A percentile compares a stretch with the other conserved stretches of the same genome.
phyloP scores from a whole-genome alignment of 1,140 invertebrate genomes.

The Octopus sinensis region DNA sequence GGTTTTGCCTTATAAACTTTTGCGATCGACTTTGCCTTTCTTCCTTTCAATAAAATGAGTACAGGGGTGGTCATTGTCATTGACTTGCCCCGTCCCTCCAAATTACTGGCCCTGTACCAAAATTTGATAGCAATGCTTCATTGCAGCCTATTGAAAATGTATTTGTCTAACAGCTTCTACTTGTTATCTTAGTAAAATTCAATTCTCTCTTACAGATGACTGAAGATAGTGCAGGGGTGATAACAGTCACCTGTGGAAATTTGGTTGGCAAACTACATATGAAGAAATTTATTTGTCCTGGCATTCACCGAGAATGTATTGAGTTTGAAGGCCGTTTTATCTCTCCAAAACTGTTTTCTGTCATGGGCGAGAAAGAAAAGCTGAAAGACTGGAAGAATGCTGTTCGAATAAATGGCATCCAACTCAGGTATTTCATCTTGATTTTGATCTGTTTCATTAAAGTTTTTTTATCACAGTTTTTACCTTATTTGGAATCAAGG shows the following conservation, averaged over 20 bases:
- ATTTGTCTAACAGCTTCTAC: too few relatives aligned
- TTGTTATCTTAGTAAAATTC: too few relatives aligned
- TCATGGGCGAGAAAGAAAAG: conserved; percentile 57
- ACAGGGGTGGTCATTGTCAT: too few relatives aligned
- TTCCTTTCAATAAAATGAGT: too few relatives aligned
- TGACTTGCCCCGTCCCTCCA: too few relatives aligned
- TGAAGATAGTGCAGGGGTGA: conserved; percentile 16
- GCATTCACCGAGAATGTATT: conserved; percentile 58
- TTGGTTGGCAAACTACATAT: conserved; percentile 51
- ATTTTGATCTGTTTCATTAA: neutral
- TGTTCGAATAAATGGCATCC: conserved; percentile 54
- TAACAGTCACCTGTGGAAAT: conserved; percentile 53
- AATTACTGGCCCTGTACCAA: too few relatives aligned
- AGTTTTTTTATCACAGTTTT: too few relatives aligned
- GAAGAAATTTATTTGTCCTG: conserved; percentile 58
- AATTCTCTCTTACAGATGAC: neutral
- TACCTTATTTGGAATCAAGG: too few relatives aligned
- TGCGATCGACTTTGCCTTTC: too few relatives aligned
- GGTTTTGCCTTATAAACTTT: too few relatives aligned
- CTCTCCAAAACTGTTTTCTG: conserved; percentile 54
- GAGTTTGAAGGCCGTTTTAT: conserved; percentile 53
- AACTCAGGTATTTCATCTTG: conserved; percentile 40
- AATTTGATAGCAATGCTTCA: too few relatives aligned
- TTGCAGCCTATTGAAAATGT: too few relatives aligned
- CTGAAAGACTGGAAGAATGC: conserved; percentile 61